A percentile compares a stretch with the other conserved stretches of the same genome.
Evolutionary conservation across 53 echinoderm and acorn worm genomes (phyloP).

Genomic region (Stichopus horrens): DNA sequence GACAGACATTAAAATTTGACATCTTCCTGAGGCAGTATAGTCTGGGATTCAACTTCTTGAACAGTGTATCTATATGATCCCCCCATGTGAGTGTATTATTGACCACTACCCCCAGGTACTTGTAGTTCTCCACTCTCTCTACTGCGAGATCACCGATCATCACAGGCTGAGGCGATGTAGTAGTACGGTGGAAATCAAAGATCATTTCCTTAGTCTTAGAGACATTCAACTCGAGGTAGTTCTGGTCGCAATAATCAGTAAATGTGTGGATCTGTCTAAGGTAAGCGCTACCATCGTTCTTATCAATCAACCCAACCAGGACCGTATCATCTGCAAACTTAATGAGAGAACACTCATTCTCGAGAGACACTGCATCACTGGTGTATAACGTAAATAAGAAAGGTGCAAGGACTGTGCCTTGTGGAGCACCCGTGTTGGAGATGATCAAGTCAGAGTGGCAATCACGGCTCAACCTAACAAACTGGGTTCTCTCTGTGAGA

Average conservation of each 20-base stretch:
- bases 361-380: background rate
- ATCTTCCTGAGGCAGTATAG: background rate
- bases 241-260: background rate
- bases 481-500: constrained; percentile 17
- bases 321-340: constrained; percentile 25
- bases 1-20: constrained; percentile 22
- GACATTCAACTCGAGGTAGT: constrained; percentile 12
- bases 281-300: constrained; percentile 9
- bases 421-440: constrained; percentile 24
- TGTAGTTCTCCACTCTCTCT: constrained; percentile 3
- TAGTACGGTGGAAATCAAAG: background rate
- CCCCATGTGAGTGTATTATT: constrained; percentile 10
- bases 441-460: background rate
- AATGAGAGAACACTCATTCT: constrained; percentile 11
- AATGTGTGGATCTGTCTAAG: background rate
- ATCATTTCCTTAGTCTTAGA: constrained; percentile 12
- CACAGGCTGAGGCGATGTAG: background rate
- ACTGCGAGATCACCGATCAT: background rate
- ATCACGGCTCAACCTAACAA: background rate
- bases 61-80: constrained; percentile 24
- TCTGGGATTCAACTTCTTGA: background rate
- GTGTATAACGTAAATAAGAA: constrained; percentile 21
- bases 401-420: constrained; percentile 15
- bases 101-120: background rate
- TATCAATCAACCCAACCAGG: background rate